Percentiles rank a stretch among this genome's conserved stretches.
These are phyloP conservation scores for Protobothrops flavoviridis DNA, from an alignment of 2,113 vertebrate genomes.

Conservation along the genomic window DNA sequence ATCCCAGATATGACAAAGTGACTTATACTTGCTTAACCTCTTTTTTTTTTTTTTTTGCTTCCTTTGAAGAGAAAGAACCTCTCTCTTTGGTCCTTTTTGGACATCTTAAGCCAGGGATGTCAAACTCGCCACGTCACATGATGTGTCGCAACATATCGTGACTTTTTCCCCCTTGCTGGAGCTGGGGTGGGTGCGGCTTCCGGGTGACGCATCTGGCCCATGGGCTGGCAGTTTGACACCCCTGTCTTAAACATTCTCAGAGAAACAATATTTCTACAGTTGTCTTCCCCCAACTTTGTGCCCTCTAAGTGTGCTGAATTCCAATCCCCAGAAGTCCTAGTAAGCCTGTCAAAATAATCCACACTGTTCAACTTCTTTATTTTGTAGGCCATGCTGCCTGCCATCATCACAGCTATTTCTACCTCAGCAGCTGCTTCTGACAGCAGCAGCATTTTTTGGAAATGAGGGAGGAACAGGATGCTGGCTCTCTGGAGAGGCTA, in stretches of 20 bases:
- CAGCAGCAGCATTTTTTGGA: too few relatives aligned
- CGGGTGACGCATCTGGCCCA: too few relatives aligned
- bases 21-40: background rate
- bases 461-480: background rate
- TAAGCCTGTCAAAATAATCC: background rate
- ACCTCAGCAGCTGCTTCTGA: background rate
- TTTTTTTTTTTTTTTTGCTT: background rate
- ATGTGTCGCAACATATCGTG: too few relatives aligned
- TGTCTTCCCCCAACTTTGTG: background rate
- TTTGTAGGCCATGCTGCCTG: background rate
- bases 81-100: background rate
- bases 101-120: background rate
- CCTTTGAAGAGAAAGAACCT: background rate
- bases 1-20: background rate
- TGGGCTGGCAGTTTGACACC: too few relatives aligned
- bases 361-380: background rate
- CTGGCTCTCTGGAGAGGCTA: background rate
- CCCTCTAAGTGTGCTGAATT: background rate
- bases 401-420: background rate
- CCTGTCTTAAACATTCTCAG: background rate
- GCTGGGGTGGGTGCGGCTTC: too few relatives aligned
- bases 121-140: too few relatives aligned
- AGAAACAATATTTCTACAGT: background rate
- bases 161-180: too few relatives aligned
- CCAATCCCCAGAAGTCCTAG: background rate